Base-by-base conservation (phyloP, 2,113 vertebrate genomes). In the Hepsetus odoe region DNA sequence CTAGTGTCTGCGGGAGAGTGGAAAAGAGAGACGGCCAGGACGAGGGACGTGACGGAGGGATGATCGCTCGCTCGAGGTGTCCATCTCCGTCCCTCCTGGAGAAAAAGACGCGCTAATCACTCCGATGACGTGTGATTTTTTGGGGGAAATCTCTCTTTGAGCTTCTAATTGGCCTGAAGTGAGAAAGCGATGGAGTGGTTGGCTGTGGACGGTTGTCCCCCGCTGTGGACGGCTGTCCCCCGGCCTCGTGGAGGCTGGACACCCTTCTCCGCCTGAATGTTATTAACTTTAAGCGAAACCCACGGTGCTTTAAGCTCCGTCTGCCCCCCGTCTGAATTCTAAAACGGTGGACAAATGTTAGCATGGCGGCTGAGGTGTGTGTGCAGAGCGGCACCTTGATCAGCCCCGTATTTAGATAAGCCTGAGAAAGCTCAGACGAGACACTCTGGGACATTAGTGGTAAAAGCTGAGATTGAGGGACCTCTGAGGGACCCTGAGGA, bases 121-220 rank as follows among this genome's bases (percentile, higher is more conserved):
- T 66, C 69, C 61, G 24, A 42, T 51, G 56, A 73, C 26, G 18
- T 1, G 18, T 28, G 40, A 73, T 78, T 72, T 62, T 38, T 22
- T n/a, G n/a, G n/a, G n/a, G 33, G 71, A 71, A 46, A 51, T 46
- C 66, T 75, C 76, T 83, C 44, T 38, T 65, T 30, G 67, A 79
- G 66, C 46, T 71, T 66, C 71, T 75, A 75, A 83, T 79, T 83
- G 72, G 61, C 42, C 40, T 42, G 65, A 53, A 73, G 68, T 53
- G 56, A 42, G 56, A 79, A 56, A 73, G 67, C 69, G 12, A 46
- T 30, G 49, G 49, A 46, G 9, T 8, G 30, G 3, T 58, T 58
- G 14, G n/a, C n/a, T 42, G 40, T 26, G 66, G 20, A 44, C 6
- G 3, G 26, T 44, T 30, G 26, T 0, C 46, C 26, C 32, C 13